Percentiles rank a stretch among this genome's conserved stretches.
Conservation (phyloP, 2,113 vertebrate species). For the Prunella fulvescens region DNA sequence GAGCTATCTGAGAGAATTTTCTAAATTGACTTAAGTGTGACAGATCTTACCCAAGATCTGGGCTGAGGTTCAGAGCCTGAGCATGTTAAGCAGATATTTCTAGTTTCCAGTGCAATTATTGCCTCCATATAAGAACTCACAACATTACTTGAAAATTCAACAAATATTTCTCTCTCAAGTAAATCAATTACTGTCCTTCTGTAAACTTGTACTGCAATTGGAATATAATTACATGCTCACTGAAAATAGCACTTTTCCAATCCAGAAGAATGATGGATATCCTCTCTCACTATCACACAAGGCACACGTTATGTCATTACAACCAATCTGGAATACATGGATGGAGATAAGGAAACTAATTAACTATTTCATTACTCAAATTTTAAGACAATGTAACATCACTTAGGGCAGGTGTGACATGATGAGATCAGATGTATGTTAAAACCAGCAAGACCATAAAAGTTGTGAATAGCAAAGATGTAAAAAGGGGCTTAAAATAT, state of each 20-base stretch:
- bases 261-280: not conserved
- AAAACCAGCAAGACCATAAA: not conserved
- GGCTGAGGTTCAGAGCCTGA: conserved; percentile 12
- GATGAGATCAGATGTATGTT: not conserved
- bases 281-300: not conserved
- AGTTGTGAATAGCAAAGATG: not conserved
- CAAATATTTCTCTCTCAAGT: not conserved
- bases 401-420: not conserved
- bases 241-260: not conserved
- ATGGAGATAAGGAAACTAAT: not conserved
- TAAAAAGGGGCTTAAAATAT: not conserved
- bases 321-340: not conserved
- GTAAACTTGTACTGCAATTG: not conserved
- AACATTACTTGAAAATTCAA: conserved; percentile 8
- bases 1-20: not conserved
- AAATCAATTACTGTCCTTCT: not conserved
- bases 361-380: not conserved
- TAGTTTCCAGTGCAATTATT: conserved; percentile 22
- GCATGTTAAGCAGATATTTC: not conserved
- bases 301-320: not conserved
- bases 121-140: not conserved
- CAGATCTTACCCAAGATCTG: conserved; percentile 4
- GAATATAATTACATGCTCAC: not conserved
- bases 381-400: not conserved
- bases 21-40: not conserved